Conservation (phyloP, 2,888 invertebrate genomes). For the Phania funesta region DNA sequence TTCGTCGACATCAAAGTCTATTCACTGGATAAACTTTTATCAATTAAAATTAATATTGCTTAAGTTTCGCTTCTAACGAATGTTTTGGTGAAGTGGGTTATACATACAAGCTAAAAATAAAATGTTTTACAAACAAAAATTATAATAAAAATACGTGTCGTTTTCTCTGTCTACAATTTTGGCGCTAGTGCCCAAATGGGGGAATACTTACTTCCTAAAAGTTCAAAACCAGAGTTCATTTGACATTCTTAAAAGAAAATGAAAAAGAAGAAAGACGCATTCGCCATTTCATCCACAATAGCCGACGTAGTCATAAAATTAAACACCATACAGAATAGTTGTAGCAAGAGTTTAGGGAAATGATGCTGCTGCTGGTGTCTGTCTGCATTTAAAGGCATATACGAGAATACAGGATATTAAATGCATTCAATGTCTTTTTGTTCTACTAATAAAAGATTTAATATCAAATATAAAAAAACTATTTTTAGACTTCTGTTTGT, state of each 20-base stretch:
- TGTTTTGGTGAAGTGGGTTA: constrained; percentile 13
- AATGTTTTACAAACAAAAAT: neutral
- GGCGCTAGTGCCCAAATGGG: constrained; percentile 46
- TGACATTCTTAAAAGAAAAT: constrained; percentile 21
- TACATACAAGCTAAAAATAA: neutral
- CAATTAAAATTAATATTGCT: too few species aligned
- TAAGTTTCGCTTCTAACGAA: too few species aligned
- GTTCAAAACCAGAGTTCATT: constrained; percentile 59
- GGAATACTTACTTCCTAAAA: constrained; percentile 56
- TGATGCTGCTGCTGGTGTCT: constrained; percentile 10
- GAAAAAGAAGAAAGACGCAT: constrained; percentile 9
- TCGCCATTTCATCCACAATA: neutral
- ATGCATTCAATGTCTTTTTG: neutral
- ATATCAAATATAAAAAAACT: too few species aligned
- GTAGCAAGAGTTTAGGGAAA: constrained; percentile 14
- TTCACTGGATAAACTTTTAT: too few species aligned
- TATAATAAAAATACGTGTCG: constrained; percentile 47
- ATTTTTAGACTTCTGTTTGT: constrained; percentile 45
- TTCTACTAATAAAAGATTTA: too few species aligned
- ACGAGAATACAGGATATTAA: constrained; percentile 30
- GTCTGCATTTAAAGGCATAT: constrained; percentile 26
- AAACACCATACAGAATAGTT: constrained; percentile 7
- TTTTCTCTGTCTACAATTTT: constrained; percentile 54
- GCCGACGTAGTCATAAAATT: constrained; percentile 20
- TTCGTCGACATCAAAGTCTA: too few species aligned